Evolutionary conservation across 2,888 invertebrate genomes (phyloP).

Genomic region (Netelia fuscicornis): DNA sequence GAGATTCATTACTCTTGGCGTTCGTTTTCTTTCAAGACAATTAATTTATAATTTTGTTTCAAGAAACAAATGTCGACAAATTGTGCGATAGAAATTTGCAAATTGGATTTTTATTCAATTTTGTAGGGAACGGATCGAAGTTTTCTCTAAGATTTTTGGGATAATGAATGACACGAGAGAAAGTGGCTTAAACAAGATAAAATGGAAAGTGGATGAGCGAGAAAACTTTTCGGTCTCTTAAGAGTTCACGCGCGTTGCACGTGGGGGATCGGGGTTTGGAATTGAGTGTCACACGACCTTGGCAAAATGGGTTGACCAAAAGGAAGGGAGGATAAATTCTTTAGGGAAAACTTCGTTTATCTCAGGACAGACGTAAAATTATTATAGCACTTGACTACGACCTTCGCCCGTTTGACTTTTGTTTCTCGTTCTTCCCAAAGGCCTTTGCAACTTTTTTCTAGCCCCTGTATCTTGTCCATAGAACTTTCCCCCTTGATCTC

Average conservation of each 20-base stretch:
- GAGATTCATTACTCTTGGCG: too few relatives aligned
- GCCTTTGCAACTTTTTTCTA: neutral
- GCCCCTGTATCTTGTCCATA: neutral
- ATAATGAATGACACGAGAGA: conserved; percentile 28
- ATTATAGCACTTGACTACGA: conserved; percentile 61
- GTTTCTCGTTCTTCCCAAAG: conserved; percentile 16
- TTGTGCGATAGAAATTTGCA: too few relatives aligned
- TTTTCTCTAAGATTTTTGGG: conserved; percentile 12
- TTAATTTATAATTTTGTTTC: too few relatives aligned
- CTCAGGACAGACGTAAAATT: conserved; percentile 58
- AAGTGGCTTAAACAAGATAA: neutral
- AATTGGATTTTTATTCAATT: neutral
- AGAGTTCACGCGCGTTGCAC: conserved; percentile 23
- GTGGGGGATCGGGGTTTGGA: neutral
- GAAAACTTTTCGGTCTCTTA: conserved; percentile 34
- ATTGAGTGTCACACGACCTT: conserved; percentile 29
- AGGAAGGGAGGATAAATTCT: conserved; percentile 38
- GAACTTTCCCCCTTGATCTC: neutral
- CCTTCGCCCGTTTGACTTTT: conserved; percentile 44
- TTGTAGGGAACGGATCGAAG: neutral
- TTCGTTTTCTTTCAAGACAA: too few relatives aligned
- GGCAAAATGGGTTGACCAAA: conserved; percentile 40
- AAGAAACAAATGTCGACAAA: too few relatives aligned
- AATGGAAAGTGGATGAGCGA: conserved; percentile 9
- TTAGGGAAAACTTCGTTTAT: conserved; percentile 62